Evolutionary conservation across 2,797 vertebrate species (phyloP).

Genomic region (Perodicticus potto): DNA sequence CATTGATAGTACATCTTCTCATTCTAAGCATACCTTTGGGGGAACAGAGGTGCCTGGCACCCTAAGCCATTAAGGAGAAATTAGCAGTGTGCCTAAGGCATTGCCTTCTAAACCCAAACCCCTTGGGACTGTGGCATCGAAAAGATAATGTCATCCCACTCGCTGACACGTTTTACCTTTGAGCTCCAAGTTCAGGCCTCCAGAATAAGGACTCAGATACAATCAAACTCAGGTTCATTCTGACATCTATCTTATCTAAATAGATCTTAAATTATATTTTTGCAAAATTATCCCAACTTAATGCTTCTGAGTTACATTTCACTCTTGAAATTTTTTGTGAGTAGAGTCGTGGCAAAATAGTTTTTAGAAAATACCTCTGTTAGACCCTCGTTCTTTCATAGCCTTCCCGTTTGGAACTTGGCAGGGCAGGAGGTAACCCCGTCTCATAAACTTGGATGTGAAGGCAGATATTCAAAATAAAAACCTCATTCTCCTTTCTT

Average conservation of each 20-base stretch:
- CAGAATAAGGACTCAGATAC: background rate
- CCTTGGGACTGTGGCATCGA: background rate
- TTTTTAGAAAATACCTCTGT: background rate
- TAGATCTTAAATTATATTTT: background rate
- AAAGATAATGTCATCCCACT: background rate
- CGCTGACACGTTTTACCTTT: background rate
- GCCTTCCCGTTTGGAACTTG: background rate
- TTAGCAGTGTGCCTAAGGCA: background rate
- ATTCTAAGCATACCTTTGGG: background rate
- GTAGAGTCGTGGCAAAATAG: slow-evolving; percentile 2
- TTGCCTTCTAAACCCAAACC: background rate
- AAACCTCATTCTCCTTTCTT: background rate
- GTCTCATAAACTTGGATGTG: background rate
- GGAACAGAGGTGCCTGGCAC: background rate
- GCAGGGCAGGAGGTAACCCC: background rate
- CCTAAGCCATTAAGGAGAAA: background rate
- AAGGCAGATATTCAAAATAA: background rate
- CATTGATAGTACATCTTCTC: background rate
- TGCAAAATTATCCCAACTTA: background rate
- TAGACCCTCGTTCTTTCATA: background rate
- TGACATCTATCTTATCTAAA: background rate
- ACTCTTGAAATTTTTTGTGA: background rate
- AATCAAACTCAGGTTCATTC: background rate
- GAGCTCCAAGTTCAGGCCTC: background rate
- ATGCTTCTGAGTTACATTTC: background rate